Base-by-base conservation (phyloP, 1,140 invertebrate species). In the Thereuonema tuberculata region DNA sequence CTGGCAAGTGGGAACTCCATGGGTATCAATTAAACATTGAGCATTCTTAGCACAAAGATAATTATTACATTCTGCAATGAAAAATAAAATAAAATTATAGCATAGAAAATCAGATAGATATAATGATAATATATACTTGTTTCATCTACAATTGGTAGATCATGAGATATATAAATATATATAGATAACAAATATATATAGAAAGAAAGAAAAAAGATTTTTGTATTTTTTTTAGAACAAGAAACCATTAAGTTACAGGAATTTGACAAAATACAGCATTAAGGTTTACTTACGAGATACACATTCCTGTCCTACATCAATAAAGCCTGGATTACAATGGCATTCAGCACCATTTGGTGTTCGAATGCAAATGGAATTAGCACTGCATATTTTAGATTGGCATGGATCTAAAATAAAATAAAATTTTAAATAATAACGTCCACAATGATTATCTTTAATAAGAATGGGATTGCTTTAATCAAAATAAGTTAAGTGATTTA, bases 1-100 rank as follows among this genome's bases (percentile, higher is more conserved):
- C 69, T 86, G 86, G 69, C 90, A 94, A 1, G 88, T 90, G 17
- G 88, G 86, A 53, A 61, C 43, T 24, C 89, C 90, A 31, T 81
- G 78, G 58, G 83, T 81, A 25, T 87, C 87, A 15, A 71, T 71
- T 47, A 71, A 87, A 70, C 90, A 94, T 56, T 87, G 83, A 1
- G 89, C 89, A 65, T 85, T 86, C n/a, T 76, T 68, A 1, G 84
- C 88, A 70, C 90, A 94, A 31, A 83, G 78, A 62, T 87, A 82
- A 46, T 82, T 82, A 59, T 89, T 82, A 67, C 90, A 94, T 64
- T 84, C 84, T 85, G 67, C 1, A 73, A 67, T 27, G 64, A 66
- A 66, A 67, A 52, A 52, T 15, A 52, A 52, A 24, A 20, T 15
- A 12, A 12, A 52, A 52, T 12, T 43, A 43, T n/a, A n/a, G 49